Conservation (phyloP, 2,113 vertebrate genomes). For the Rutilus rutilus region DNA sequence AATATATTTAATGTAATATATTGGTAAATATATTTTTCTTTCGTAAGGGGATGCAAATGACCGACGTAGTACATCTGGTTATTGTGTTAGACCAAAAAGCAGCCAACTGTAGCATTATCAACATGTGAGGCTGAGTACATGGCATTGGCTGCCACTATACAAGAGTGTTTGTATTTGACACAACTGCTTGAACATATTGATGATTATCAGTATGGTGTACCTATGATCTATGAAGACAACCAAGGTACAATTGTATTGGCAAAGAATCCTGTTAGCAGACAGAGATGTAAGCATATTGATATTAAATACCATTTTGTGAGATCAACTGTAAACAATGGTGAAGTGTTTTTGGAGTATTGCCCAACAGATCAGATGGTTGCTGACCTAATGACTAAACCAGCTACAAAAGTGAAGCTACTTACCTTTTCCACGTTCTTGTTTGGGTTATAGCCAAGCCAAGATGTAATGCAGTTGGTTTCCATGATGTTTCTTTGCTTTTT, state of each 20-base stretch:
- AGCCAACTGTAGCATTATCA: slow-evolving; percentile 14
- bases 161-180: not conserved
- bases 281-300: too few relatives aligned
- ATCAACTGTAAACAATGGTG: too few relatives aligned
- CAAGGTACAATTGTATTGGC: slow-evolving; percentile 35
- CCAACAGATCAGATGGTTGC: not conserved
- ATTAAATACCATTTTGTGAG: too few relatives aligned
- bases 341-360: not conserved
- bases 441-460: too few relatives aligned
- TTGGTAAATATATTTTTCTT: too few relatives aligned
- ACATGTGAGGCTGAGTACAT: slow-evolving; percentile 44
- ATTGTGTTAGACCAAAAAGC: not conserved
- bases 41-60: too few relatives aligned
- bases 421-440: too few relatives aligned
- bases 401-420: not conserved
- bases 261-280: slow-evolving; percentile 21
- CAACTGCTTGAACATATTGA: not conserved
- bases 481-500: too few relatives aligned
- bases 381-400: not conserved
- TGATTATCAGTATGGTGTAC: slow-evolving; percentile 15
- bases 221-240: slow-evolving; percentile 17
- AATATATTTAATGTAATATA: too few relatives aligned
- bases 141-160: slow-evolving; percentile 1
- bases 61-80: too few relatives aligned
- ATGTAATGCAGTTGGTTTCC: too few relatives aligned